Evolutionary conservation across 2,888 invertebrate species (phyloP), one percentile per base, ranked within the genome.

Genomic region (Sinelater perroti): DNA sequence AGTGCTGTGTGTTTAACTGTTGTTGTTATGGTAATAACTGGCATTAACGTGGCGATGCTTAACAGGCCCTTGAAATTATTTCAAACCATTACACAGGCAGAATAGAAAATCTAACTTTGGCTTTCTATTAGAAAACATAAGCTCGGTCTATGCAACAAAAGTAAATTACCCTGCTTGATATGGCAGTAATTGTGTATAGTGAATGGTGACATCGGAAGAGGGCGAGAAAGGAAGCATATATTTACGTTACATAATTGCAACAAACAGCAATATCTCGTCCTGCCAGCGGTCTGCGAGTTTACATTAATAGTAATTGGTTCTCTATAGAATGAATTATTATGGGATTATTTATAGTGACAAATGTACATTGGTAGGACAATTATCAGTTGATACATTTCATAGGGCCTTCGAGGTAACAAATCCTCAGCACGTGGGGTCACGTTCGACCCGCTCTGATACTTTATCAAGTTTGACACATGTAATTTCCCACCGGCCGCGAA

Each of bases 391-490:
- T 62, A 57, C 57, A 60, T 62, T 56, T 57, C 57, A 52, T 52
- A 40, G 45, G 47, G 40, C 47, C 53, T 58, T 53, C 49, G 46
- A 49, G 54, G 61, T 59, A 63, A 61, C 66, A 63, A 60, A 66
- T 62, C 62, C 54, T 46, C 33, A 33, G 58, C 64, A 62, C 65
- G 61, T 64, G 63, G 56, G 64, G 67, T 66, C 66, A 64, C 64
- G 62, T 60, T 55, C 60, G 49, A 55, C 56, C 60, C 60, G 54
- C 53, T 58, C 60, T 33, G 45, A 60, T 56, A 57, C 67, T 67
- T 66, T 66, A 63, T 67, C 67, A 67, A 66, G 62, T 67, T 63
- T 66, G 67, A 67, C 67, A 67, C 62, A 62, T 62, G 63, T 67
- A 67, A 67, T 67, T 66, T 67, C 64, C 66, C 63, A 59, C 58